Evolutionary conservation across 2,797 vertebrate genomes (phyloP).

Genomic region (Florisuga fusca): DNA sequence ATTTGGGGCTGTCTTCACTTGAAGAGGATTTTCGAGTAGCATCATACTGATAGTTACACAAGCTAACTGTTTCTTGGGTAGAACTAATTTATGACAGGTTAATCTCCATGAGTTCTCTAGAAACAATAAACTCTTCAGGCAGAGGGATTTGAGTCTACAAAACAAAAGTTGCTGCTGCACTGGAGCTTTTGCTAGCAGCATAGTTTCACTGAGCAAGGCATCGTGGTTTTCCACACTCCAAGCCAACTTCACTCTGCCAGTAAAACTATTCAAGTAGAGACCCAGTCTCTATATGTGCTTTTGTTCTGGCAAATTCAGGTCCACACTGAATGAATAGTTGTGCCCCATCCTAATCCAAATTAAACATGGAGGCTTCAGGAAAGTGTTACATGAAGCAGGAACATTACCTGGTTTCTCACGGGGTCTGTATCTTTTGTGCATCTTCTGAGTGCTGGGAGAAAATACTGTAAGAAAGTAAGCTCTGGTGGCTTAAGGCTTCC

Average conservation of each 20-base stretch:
- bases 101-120: background rate
- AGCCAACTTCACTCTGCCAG: background rate
- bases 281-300: background rate
- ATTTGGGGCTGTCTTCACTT: background rate
- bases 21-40: background rate
- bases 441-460: background rate
- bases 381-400: background rate
- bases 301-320: background rate
- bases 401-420: background rate
- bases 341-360: background rate
- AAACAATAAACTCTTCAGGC: background rate
- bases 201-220: background rate
- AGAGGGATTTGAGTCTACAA: background rate
- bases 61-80: background rate
- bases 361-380: background rate
- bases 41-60: background rate
- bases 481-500: background rate
- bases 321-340: fast-evolving
- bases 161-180: background rate
- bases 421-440: background rate
- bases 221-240: background rate
- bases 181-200: background rate
- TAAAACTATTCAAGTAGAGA: background rate
- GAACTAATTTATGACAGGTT: background rate
- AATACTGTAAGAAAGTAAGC: background rate